These are phyloP conservation scores for Ianthella basta DNA, from an alignment of 37 sponge, comb jelly and placozoan species.

Conservation along the genomic window DNA sequence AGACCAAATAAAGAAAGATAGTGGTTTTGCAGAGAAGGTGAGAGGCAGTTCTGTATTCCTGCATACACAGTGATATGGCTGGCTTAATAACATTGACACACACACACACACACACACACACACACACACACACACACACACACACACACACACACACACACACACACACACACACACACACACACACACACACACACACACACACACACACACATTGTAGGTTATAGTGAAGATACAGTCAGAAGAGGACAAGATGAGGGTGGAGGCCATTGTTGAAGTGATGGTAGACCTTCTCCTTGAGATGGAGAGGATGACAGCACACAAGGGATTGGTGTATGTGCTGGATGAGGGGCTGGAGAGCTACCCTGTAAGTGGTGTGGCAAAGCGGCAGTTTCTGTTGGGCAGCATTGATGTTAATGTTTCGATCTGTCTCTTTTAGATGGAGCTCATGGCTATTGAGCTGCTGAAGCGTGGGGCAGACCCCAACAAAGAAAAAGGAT, in stretches of 20 bases:
- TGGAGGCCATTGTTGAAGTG: not conserved
- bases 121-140: too few relatives aligned
- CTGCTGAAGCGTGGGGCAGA: conserved; percentile 21
- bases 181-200: too few relatives aligned
- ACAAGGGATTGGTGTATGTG: conserved; percentile 22
- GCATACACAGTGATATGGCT: too few relatives aligned
- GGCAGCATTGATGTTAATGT: not conserved
- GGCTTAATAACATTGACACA: too few relatives aligned
- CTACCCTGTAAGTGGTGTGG: conserved; percentile 20
- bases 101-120: too few relatives aligned
- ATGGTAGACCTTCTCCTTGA: not conserved
- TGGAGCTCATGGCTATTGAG: not conserved
- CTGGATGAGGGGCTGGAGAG: not conserved
- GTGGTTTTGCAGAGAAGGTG: not conserved
- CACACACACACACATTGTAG: too few relatives aligned
- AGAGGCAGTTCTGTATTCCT: too few relatives aligned
- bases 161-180: too few relatives aligned
- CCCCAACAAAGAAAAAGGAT: conserved; percentile 15
- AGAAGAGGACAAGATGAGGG: not conserved
- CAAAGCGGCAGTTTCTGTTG: not conserved
- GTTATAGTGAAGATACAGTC: not conserved
- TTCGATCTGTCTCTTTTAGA: not conserved
- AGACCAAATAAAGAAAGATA: not conserved
- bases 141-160: too few relatives aligned
- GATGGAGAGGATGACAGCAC: not conserved